phyloP scores from a whole-genome alignment of 2,888 invertebrate genomes.

The Ctenicera cuprea region DNA sequence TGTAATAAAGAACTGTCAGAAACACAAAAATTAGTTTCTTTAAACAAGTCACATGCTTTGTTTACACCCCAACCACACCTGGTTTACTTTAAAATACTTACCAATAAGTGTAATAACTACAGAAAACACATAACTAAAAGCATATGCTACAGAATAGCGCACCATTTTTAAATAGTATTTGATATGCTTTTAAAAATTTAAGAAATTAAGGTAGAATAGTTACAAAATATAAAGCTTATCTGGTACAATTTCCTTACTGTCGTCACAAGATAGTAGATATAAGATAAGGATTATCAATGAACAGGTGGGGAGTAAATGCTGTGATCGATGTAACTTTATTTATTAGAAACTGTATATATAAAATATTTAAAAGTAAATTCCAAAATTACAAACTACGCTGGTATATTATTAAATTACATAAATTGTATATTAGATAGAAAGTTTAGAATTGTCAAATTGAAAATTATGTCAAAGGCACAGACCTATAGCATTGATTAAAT shows the following conservation, averaged over 20 bases:
- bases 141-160: conserved; percentile 65
- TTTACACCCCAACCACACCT: not conserved
- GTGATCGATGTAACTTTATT: conserved; percentile 15
- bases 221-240: not conserved
- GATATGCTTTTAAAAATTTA: not conserved
- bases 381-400: conserved; percentile 21
- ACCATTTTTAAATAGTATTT: conserved; percentile 69
- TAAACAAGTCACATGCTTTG: conserved; percentile 61
- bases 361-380: conserved; percentile 16
- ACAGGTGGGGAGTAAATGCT: not conserved
- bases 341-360: conserved; percentile 29
- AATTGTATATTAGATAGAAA: conserved; percentile 20
- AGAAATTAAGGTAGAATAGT: not conserved
- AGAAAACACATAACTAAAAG: no score
- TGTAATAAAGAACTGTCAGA: conserved; percentile 79
- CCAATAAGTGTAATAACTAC: conserved; percentile 50
- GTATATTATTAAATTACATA: conserved; percentile 9
- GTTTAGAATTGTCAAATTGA: conserved; percentile 20
- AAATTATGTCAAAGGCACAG: conserved; percentile 57
- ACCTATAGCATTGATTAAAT: no score
- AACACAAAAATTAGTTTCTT: conserved; percentile 45
- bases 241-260: not conserved
- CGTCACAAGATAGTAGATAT: conserved; percentile 22
- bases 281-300: conserved; percentile 22
- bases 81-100: conserved; percentile 56